Evolutionary conservation across 2,113 vertebrate species (phyloP).

Genomic region (Tychaedon coryphoeus): DNA sequence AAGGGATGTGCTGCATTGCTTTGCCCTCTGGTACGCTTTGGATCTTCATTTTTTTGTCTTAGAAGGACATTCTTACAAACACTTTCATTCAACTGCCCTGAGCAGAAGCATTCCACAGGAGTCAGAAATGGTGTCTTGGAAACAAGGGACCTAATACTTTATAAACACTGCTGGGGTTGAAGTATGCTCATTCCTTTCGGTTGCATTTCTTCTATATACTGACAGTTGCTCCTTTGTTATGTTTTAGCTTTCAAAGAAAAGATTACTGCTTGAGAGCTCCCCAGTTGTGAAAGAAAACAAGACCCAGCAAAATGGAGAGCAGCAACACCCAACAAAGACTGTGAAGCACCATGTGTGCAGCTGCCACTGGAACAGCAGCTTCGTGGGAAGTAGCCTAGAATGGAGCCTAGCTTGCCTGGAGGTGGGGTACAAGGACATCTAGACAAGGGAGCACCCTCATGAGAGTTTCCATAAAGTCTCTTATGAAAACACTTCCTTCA

Average conservation of each 20-base stretch:
- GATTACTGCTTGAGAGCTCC: not conserved
- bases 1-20: not conserved
- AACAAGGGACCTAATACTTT: not conserved
- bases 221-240: not conserved
- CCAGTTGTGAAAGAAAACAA: not conserved
- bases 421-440: not conserved
- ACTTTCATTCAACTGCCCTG: not conserved
- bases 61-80: not conserved
- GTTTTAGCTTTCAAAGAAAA: not conserved
- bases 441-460: not conserved
- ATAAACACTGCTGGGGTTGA: not conserved
- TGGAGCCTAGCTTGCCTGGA: not conserved
- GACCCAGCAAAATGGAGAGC: not conserved
- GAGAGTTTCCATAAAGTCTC: not conserved
- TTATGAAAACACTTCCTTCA: not conserved
- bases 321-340: not conserved
- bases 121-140: not conserved
- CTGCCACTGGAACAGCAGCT: not conserved
- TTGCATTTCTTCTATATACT: not conserved
- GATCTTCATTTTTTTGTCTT: not conserved
- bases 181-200: not conserved
- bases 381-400: not conserved
- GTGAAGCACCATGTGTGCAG: not conserved
- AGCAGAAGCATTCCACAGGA: not conserved
- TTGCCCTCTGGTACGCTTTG: not conserved